Evolutionary conservation across 2,888 invertebrate species (phyloP).

Genomic region (Agapostemon virescens): DNA sequence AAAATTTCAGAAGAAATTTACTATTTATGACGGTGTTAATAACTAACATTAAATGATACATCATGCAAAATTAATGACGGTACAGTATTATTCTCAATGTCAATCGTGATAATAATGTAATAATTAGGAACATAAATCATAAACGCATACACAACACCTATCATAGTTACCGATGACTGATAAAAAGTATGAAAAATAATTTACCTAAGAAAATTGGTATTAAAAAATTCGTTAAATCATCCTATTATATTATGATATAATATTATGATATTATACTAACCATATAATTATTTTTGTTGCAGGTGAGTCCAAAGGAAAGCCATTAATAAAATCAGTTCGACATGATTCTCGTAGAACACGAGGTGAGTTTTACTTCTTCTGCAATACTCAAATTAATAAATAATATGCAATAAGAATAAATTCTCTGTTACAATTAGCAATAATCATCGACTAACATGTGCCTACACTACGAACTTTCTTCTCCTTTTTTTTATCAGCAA

Average conservation of each 20-base stretch:
- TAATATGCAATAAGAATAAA: too few species aligned
- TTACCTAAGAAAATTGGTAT: too few species aligned
- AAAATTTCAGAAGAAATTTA: neutral
- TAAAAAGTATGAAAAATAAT: too few species aligned
- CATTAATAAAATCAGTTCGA: slow-evolving; percentile 64
- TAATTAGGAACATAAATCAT: neutral
- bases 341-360: slow-evolving; percentile 46
- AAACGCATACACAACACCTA: neutral
- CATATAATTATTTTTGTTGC: slow-evolving; percentile 64
- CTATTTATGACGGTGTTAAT: neutral
- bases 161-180: too few species aligned
- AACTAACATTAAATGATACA: neutral
- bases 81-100: neutral
- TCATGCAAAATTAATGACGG: neutral
- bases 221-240: neutral
- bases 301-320: slow-evolving; percentile 77
- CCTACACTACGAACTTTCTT: too few species aligned
- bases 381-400: neutral
- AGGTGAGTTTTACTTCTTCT: slow-evolving; percentile 57
- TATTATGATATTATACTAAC: too few species aligned
- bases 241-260: too few species aligned
- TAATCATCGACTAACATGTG: too few species aligned
- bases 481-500: too few species aligned
- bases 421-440: too few species aligned
- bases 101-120: neutral